These are phyloP conservation scores for Typhlichthys eigenmanni DNA, from an alignment of 2,797 vertebrate genomes.

Conservation along the genomic window DNA sequence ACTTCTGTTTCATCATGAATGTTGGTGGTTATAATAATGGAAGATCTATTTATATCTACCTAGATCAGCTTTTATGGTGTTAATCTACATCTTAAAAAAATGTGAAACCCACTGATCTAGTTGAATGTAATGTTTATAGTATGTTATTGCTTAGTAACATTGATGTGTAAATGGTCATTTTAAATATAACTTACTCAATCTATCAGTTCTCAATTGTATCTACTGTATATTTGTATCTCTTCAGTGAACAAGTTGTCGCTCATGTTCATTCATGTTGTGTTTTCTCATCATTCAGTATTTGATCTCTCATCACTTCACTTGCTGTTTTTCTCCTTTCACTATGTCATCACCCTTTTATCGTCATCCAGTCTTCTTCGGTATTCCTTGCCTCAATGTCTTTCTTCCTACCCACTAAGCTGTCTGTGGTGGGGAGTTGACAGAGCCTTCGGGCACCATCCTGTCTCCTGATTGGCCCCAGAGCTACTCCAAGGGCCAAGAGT, in stretches of 20 bases:
- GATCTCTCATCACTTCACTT: background rate
- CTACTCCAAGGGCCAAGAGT: slow-evolving; percentile 89
- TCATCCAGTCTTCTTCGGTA: background rate
- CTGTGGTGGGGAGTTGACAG: slow-evolving; percentile 87
- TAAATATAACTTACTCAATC: too few species aligned
- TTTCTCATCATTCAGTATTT: slow-evolving; percentile 13
- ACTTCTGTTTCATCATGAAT: background rate
- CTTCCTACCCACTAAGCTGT: slow-evolving; percentile 72
- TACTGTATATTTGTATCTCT: background rate
- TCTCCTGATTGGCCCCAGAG: slow-evolving; percentile 94
- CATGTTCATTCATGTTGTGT: background rate
- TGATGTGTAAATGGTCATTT: too few species aligned
- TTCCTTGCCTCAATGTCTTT: slow-evolving; percentile 19
- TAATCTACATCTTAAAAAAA: too few species aligned
- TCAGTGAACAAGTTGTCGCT: too few species aligned
- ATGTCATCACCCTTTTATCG: slow-evolving; percentile 1
- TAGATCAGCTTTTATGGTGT: too few species aligned
- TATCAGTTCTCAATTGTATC: too few species aligned
- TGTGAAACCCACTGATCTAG: too few species aligned
- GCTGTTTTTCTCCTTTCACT: background rate
- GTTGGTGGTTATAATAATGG: too few species aligned
- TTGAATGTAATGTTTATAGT: too few species aligned
- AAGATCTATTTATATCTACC: too few species aligned
- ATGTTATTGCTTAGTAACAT: too few species aligned
- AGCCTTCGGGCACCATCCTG: slow-evolving; percentile 84